phyloP scores from a whole-genome alignment of 2,113 vertebrate genomes.

The Labeo rohita region DNA sequence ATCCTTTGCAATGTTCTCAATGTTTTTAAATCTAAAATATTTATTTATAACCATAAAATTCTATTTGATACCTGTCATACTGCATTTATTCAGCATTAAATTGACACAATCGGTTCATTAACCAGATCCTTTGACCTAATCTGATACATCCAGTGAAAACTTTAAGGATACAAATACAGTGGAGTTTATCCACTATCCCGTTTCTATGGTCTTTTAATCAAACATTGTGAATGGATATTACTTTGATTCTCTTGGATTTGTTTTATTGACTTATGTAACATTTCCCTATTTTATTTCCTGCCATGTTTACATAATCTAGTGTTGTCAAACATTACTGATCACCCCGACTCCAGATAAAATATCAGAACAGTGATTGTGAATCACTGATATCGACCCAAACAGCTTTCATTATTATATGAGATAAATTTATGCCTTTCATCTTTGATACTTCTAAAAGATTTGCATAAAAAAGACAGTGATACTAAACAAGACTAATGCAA shows the following conservation, averaged over 20 bases:
- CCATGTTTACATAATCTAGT: background rate
- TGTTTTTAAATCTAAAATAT: background rate
- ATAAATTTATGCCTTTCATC: background rate
- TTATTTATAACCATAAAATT: background rate
- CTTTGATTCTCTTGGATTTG: background rate
- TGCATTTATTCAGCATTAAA: too few relatives aligned
- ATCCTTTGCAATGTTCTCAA: background rate
- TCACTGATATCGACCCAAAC: background rate
- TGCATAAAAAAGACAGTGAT: background rate
- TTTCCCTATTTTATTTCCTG: background rate
- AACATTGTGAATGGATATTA: background rate
- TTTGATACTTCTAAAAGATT: background rate
- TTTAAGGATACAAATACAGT: background rate
- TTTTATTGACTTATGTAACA: background rate
- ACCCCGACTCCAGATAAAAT: background rate
- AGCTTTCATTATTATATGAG: background rate
- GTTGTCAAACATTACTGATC: conserved; percentile 31
- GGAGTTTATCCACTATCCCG: background rate
- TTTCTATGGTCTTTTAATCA: background rate
- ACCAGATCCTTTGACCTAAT: too few relatives aligned
- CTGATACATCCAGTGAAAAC: background rate
- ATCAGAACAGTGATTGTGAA: conserved; percentile 1
- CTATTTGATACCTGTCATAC: too few relatives aligned
- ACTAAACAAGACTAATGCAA: background rate
- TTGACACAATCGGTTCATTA: too few relatives aligned